These are phyloP conservation scores for Lerista edwardsae DNA, from an alignment of 2,797 vertebrate genomes.

Conservation along the genomic window DNA sequence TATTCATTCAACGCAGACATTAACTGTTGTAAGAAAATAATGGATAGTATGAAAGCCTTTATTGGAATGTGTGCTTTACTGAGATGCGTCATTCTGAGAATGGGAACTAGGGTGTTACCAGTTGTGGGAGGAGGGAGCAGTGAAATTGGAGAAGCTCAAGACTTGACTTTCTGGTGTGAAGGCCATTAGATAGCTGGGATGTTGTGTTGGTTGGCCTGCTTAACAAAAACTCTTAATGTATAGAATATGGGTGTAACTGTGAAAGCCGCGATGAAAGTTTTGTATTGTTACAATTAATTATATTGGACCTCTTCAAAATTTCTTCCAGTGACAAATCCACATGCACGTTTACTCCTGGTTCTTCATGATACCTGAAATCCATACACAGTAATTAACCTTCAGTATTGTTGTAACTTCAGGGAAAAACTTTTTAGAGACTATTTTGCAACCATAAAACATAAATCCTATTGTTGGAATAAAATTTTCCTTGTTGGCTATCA, in stretches of 20 bases:
- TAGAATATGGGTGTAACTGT: background rate
- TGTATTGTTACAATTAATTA: no score
- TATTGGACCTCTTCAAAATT: background rate
- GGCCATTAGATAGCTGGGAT: background rate
- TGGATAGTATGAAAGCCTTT: slow-evolving; percentile 6
- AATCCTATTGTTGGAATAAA: background rate
- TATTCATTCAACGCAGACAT: background rate
- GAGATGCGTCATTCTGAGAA: slow-evolving; percentile 9
- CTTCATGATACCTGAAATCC: background rate
- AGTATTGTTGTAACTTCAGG: background rate
- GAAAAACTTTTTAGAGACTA: background rate
- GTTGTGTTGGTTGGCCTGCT: slow-evolving; percentile 9
- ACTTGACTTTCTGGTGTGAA: background rate
- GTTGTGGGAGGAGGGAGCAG: background rate
- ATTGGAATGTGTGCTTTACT: background rate
- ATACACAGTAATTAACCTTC: background rate
- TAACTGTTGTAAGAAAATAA: background rate
- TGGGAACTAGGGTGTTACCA: background rate
- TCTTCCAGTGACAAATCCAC: background rate
- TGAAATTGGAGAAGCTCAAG: background rate
- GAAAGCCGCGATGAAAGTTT: background rate
- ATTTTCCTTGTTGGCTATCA: no score
- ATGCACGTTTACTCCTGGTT: background rate
- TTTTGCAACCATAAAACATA: background rate
- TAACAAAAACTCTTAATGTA: background rate